Evolutionary conservation across 2,113 vertebrate genomes (phyloP), one percentile per base, ranked within the genome.

Genomic region (Lanius ludovicianus): DNA sequence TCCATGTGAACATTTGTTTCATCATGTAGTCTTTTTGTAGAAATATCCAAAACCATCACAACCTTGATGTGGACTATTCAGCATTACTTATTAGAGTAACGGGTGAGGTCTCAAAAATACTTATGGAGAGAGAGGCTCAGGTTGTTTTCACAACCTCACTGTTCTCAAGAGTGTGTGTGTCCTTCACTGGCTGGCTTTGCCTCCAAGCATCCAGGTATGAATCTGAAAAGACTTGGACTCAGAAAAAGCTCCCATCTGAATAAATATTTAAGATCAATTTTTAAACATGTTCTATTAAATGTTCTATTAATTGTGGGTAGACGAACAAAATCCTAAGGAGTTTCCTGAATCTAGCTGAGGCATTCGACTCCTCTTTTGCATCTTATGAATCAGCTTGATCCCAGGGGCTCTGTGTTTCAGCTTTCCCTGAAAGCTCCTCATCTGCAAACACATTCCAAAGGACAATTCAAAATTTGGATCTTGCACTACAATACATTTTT

Each of bases 91-190:
- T 42, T 31, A 60, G 55, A 46, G 47, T 68, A 71, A 27, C 28
- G 16, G 14, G 10, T 68, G 44, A 73, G 19, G 5, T 60, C 27
- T 84, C 49, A 60, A 76, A 47, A 68, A 9, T 5, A 4, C 42
- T 42, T 4, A 18, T 4, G 20, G 42, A 47, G 18, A 56, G 25
- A 75, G 44, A 82, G 84, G 21, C 44, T 60, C 42, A 10, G 23
- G 20, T 23, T 60, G 13, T 30, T 93, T 55, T 82, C 19, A 44
- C 41, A 60, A 44, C 17, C 30, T 87, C 30, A 6, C 6, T 64
- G 2, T 21, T 79, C 2, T 1, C 14, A 39, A 16, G 23, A 79
- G 1, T 11, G 7, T 0, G 7, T 0, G 0, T 6, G 13, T 42
- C 24, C 44, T 64, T 8, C 24, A 33, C 21, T 15, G 30, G 12